These are phyloP conservation scores for Thera britannica DNA, from an alignment of 2,888 invertebrate species.

Conservation along the genomic window DNA sequence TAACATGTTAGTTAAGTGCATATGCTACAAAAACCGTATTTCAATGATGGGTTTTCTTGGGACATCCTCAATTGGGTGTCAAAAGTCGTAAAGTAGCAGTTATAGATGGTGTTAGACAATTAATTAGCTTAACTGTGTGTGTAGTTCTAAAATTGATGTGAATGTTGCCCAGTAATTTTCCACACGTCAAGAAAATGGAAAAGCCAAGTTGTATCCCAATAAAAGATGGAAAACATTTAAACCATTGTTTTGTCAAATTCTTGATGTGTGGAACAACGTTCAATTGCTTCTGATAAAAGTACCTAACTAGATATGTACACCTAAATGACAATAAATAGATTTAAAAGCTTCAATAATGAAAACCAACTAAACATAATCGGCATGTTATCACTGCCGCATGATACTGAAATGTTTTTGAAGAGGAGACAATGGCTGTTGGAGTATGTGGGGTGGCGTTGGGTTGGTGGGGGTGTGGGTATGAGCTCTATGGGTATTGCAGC, in stretches of 20 bases:
- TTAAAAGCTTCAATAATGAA: constrained; percentile 33
- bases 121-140: constrained; percentile 39
- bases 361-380: constrained; percentile 30
- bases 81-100: constrained; percentile 30
- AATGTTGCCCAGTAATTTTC: constrained; percentile 28
- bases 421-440: constrained; percentile 8
- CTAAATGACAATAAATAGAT: constrained; percentile 28
- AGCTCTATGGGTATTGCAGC: constrained; percentile 86
- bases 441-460: constrained; percentile 28
- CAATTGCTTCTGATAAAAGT: constrained; percentile 31
- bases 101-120: constrained; percentile 24
- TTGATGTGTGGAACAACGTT: constrained; percentile 31
- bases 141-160: constrained; percentile 35
- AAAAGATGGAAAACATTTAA: neutral
- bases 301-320: constrained; percentile 22
- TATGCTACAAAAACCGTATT: constrained; percentile 3
- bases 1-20: neutral
- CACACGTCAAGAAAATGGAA: constrained; percentile 26
- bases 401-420: constrained; percentile 2
- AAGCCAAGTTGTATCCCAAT: neutral
- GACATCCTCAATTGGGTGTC: constrained; percentile 32
- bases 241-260: constrained; percentile 5
- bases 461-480: constrained; percentile 62
- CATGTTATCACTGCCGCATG: constrained; percentile 23
- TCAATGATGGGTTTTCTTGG: constrained; percentile 28